Evolutionary conservation across 2,797 vertebrate species (phyloP).

Genomic region (Graptemys geographica): DNA sequence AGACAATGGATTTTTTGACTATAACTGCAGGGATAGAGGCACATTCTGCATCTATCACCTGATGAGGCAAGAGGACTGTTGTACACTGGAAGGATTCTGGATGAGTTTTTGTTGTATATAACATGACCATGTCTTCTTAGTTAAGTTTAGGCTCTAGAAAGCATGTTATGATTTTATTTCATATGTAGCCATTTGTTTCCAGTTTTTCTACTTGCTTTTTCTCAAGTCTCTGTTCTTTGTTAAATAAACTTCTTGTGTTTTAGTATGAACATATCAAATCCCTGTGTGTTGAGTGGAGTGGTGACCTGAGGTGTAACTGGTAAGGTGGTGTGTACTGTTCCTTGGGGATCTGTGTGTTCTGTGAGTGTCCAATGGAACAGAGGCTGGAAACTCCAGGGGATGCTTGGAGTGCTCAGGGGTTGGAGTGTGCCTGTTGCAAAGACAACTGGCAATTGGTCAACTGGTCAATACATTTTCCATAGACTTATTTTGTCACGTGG

Average conservation of each 20-base stretch:
- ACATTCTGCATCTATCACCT: neutral
- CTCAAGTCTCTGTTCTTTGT: neutral
- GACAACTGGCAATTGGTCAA: neutral
- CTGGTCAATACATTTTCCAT: neutral
- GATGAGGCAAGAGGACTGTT: neutral
- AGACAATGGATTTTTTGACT: neutral
- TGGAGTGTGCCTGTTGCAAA: neutral
- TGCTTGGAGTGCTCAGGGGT: neutral
- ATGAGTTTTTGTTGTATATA: neutral
- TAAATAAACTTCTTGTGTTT: neutral
- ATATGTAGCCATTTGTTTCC: neutral
- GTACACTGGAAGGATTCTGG: neutral
- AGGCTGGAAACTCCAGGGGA: neutral
- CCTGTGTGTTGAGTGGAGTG: neutral
- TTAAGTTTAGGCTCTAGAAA: neutral
- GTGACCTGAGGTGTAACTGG: neutral
- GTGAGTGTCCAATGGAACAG: neutral
- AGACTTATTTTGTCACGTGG: neutral
- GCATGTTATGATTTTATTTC: neutral
- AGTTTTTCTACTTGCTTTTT: neutral
- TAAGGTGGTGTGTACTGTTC: neutral
- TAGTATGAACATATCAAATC: neutral
- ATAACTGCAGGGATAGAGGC: neutral
- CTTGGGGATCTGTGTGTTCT: neutral
- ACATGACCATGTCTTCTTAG: neutral